These are phyloP conservation scores for Plagodis dolabraria DNA, from an alignment of 2,888 invertebrate species.

Conservation along the genomic window DNA sequence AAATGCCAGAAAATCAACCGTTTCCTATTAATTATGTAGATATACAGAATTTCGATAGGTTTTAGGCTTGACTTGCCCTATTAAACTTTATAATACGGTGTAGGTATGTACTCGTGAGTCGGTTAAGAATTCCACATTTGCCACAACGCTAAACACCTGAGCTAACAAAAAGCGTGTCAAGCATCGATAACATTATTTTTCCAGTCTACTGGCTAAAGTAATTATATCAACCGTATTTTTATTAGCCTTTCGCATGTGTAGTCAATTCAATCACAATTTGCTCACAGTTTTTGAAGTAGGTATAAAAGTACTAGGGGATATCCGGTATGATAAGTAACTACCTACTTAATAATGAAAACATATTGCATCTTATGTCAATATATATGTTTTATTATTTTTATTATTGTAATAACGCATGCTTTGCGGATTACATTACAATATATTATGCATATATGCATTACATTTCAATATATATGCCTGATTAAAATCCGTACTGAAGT, in stretches of 20 bases:
- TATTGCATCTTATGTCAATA: no score
- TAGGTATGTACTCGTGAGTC: slow-evolving; percentile 5
- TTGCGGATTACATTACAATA: no score
- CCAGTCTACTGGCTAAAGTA: slow-evolving; percentile 6
- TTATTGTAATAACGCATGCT: no score
- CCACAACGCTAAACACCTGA: slow-evolving; percentile 26
- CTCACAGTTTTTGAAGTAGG: no score
- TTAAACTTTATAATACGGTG: slow-evolving; percentile 30
- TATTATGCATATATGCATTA: no score
- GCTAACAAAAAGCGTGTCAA: slow-evolving; percentile 28
- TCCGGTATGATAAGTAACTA: no score
- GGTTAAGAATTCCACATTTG: slow-evolving; percentile 9
- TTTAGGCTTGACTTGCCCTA: slow-evolving; percentile 28
- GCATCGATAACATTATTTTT: slow-evolving; percentile 17
- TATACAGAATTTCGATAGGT: slow-evolving; percentile 1
- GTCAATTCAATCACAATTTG: not conserved
- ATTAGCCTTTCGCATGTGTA: not conserved
- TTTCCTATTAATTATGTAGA: not conserved
- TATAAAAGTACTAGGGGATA: no score
- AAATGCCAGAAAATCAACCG: not conserved
- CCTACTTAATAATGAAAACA: no score
- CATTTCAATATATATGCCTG: no score
- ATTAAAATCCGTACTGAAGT: no score
- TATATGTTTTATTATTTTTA: no score
- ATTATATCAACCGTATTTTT: slow-evolving; percentile 7